These are phyloP conservation scores for Ceyx margarethae DNA, from an alignment of 2,113 vertebrate species.

Conservation along the genomic window DNA sequence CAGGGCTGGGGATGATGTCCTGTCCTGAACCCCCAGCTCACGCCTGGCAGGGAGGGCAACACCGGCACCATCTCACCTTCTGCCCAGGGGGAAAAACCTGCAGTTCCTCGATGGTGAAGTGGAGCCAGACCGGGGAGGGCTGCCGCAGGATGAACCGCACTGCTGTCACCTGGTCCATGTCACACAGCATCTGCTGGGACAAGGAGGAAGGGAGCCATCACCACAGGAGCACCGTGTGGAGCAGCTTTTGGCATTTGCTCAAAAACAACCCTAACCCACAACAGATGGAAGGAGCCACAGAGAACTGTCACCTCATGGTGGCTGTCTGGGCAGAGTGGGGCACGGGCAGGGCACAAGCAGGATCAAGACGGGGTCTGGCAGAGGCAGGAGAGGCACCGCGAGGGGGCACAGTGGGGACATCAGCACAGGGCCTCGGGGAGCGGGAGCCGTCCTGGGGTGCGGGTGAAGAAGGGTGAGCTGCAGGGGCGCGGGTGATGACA, in stretches of 20 bases:
- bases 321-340: not conserved
- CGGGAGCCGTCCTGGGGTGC: rapidly evolving
- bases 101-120: constrained; percentile 87
- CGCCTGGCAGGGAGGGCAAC: not conserved
- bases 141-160: constrained; percentile 90
- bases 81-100: constrained; percentile 76
- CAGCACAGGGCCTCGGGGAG: not conserved
- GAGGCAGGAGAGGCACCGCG: too few relatives aligned
- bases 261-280: not conserved
- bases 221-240: not conserved
- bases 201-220: not conserved
- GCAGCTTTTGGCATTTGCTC: not conserved
- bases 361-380: not conserved
- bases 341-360: not conserved
- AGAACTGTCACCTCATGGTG: rapidly evolving
- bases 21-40: not conserved
- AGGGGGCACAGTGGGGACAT: not conserved
- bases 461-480: not conserved
- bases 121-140: constrained; percentile 88
- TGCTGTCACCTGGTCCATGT: constrained; percentile 77
- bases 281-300: not conserved
- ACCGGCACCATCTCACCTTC: constrained; percentile 69
- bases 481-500: not conserved
- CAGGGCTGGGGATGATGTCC: not conserved
- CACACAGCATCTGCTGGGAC: constrained; percentile 83